A percentile compares a stretch with the other conserved stretches of the same genome.
phyloP scores from a whole-genome alignment of 2,888 invertebrate species.

The Tiliacea citrago region DNA sequence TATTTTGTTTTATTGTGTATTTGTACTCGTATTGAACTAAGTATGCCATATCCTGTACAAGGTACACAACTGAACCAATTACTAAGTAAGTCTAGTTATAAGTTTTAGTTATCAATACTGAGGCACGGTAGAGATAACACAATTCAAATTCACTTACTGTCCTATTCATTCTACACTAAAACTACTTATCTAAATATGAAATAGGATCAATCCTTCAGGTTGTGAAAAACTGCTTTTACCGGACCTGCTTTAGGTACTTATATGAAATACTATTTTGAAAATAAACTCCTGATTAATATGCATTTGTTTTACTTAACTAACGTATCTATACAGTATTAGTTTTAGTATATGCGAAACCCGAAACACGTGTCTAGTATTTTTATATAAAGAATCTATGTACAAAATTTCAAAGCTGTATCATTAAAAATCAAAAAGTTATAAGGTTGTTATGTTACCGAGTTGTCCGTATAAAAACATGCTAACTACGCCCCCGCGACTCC shows the following conservation, averaged over 20 bases:
- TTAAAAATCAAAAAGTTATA: too few species aligned
- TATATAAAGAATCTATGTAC: too few species aligned
- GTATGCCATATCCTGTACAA: constrained; percentile 65
- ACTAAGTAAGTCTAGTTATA: constrained; percentile 54
- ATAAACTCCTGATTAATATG: constrained; percentile 43
- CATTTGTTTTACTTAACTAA: constrained; percentile 7
- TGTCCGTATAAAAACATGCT: too few species aligned
- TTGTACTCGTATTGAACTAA: constrained; percentile 20
- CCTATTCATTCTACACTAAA: constrained; percentile 8
- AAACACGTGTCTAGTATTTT: too few species aligned
- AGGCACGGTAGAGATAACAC: constrained; percentile 24
- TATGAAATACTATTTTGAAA: constrained; percentile 47
- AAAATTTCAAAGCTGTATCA: too few species aligned
- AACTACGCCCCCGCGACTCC: too few species aligned
- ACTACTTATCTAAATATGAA: neutral
- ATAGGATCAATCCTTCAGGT: constrained; percentile 37
- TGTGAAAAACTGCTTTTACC: constrained; percentile 50
- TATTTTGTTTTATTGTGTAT: neutral
- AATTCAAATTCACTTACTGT: neutral
- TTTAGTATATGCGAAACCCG: too few species aligned
- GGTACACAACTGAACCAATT: constrained; percentile 66
- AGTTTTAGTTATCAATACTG: constrained; percentile 15
- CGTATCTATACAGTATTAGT: too few species aligned
- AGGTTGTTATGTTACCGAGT: too few species aligned
- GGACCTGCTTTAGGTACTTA: constrained; percentile 28